A percentile compares a stretch with the other conserved stretches of the same genome.
phyloP scores from a whole-genome alignment of 2,888 invertebrate species.

The Zaprionus bogoriensis region DNA sequence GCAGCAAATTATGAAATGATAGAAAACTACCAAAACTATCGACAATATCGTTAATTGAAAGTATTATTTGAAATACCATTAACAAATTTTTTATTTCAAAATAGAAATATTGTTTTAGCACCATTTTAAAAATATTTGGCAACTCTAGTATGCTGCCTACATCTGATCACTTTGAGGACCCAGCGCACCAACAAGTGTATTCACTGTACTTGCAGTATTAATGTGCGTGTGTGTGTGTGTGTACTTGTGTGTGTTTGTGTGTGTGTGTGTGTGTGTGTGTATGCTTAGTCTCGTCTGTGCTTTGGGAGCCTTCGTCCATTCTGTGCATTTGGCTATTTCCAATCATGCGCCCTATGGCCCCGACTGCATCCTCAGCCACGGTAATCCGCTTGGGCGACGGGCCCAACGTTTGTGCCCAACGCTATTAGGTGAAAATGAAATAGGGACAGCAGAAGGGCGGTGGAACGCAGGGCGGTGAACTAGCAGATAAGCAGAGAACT shows the following conservation, averaged over 20 bases:
- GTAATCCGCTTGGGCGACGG: conserved; percentile 5
- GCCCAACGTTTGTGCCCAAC: conserved; percentile 13
- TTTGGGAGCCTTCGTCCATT: neutral
- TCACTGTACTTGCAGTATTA: neutral
- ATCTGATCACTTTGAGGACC: too few relatives aligned
- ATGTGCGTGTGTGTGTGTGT: neutral
- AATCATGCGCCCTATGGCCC: neutral
- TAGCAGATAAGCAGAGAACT: neutral
- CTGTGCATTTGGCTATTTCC: neutral
- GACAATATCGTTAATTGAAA: too few relatives aligned
- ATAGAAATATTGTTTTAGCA: too few relatives aligned
- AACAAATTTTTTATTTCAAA: too few relatives aligned
- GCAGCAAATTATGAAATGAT: too few relatives aligned
- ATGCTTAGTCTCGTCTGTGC: neutral
- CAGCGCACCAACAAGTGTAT: too few relatives aligned
- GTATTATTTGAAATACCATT: too few relatives aligned
- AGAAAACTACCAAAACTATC: too few relatives aligned
- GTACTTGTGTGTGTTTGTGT: neutral
- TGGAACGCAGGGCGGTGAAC: neutral
- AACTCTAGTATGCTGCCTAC: too few relatives aligned
- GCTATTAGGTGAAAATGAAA: conserved; percentile 38
- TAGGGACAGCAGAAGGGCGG: neutral
- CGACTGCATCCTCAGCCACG: neutral
- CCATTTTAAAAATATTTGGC: too few relatives aligned
- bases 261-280: neutral